phyloP scores from a whole-genome alignment of 2,797 vertebrate genomes.

The Nothura maculosa region DNA sequence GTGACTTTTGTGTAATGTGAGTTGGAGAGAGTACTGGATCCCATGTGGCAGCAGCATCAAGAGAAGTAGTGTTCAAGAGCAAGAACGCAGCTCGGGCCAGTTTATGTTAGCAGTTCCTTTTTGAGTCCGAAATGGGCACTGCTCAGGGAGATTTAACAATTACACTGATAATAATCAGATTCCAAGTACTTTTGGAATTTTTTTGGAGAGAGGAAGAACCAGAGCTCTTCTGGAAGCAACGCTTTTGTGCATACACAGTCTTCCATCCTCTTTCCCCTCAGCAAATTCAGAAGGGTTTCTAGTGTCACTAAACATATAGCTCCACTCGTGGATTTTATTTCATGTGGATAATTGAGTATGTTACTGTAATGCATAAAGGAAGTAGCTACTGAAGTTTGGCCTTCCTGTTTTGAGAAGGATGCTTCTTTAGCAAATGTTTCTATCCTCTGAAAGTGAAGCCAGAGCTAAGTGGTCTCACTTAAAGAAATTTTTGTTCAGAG shows the following conservation, averaged over 20 bases:
- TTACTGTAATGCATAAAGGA: neutral
- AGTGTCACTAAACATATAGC: neutral
- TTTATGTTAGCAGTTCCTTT: neutral
- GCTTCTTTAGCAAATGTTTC: neutral
- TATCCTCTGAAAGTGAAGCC: neutral
- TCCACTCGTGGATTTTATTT: neutral
- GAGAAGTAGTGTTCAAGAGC: neutral
- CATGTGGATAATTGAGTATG: neutral
- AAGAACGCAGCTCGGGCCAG: neutral
- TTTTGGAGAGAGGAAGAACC: neutral
- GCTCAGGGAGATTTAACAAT: neutral
- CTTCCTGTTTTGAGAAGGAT: neutral
- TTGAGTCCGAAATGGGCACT: neutral
- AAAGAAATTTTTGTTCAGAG: neutral
- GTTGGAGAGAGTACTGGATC: neutral
- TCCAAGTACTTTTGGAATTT: neutral
- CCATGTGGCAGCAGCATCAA: neutral
- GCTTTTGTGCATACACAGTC: neutral
- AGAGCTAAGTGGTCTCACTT: neutral
- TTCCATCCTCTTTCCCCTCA: neutral
- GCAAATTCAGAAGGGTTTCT: accelerated
- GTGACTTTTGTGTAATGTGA: neutral
- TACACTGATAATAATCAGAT: neutral
- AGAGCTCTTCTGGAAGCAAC: neutral
- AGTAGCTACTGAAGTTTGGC: neutral